phyloP scores from a whole-genome alignment of 2,797 vertebrate species.

The Tarsius wallacei region DNA sequence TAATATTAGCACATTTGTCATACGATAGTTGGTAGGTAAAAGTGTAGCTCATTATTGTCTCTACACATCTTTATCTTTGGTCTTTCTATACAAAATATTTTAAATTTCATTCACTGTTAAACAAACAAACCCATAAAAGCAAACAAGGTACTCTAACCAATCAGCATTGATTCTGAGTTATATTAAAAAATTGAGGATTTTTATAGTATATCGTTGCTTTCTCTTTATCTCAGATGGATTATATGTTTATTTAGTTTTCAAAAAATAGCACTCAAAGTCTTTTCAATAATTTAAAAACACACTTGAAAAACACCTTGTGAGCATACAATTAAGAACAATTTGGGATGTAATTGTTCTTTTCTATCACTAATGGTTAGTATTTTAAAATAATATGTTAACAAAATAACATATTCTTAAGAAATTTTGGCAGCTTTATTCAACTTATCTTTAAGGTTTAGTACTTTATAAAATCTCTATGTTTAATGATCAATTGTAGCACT shows the following conservation, averaged over 20 bases:
- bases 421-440: not conserved
- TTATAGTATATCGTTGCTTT: not conserved
- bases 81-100: not conserved
- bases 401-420: not conserved
- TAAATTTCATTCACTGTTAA: not conserved
- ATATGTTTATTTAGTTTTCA: not conserved
- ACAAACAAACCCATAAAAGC: not conserved
- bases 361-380: not conserved
- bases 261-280: not conserved
- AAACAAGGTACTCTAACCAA: not conserved
- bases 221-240: not conserved
- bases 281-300: not conserved
- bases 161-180: not conserved
- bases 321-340: not conserved
- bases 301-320: not conserved
- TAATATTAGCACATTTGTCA: not conserved
- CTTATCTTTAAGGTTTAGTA: not conserved
- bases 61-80: not conserved
- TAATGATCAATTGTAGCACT: not conserved
- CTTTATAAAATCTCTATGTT: not conserved
- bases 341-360: not conserved
- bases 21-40: not conserved
- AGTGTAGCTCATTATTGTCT: not conserved
- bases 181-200: not conserved
- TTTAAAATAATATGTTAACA: not conserved